Evolutionary conservation across 2,888 invertebrate genomes (phyloP).

Genomic region (Eupithecia centaureata): DNA sequence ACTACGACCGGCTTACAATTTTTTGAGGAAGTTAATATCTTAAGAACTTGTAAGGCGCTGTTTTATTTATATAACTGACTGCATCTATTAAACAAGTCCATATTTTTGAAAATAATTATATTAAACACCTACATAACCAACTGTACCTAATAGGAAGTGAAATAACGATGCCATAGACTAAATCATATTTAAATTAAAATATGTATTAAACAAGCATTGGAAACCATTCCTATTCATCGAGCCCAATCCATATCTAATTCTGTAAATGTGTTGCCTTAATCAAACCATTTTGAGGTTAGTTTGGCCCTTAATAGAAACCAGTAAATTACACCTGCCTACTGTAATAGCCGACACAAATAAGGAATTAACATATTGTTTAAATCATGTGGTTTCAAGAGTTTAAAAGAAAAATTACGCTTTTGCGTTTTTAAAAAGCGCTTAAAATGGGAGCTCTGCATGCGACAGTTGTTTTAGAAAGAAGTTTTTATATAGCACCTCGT

Average conservation of each 20-base stretch:
- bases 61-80: too few relatives aligned
- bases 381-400: conserved; percentile 40
- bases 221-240: conserved; percentile 26
- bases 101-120: neutral
- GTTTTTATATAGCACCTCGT: conserved; percentile 15
- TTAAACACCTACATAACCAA: neutral
- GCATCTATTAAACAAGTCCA: too few relatives aligned
- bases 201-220: conserved; percentile 10
- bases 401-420: conserved; percentile 37
- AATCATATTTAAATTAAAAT: neutral
- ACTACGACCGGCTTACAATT: too few relatives aligned
- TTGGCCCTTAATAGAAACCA: conserved; percentile 39
- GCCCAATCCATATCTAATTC: conserved; percentile 32
- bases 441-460: conserved; percentile 38
- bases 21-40: too few relatives aligned
- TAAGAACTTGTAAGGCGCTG: too few relatives aligned
- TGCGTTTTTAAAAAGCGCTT: conserved; percentile 36
- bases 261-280: conserved; percentile 33
- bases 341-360: conserved; percentile 42
- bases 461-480: conserved; percentile 25
- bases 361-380: conserved; percentile 45
- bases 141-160: neutral
- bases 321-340: conserved; percentile 41
- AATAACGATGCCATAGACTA: neutral
- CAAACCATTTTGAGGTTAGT: conserved; percentile 33